phyloP scores from a whole-genome alignment of 37 sponge, comb jelly and placozoan genomes.

The Eunapius fragilis region DNA sequence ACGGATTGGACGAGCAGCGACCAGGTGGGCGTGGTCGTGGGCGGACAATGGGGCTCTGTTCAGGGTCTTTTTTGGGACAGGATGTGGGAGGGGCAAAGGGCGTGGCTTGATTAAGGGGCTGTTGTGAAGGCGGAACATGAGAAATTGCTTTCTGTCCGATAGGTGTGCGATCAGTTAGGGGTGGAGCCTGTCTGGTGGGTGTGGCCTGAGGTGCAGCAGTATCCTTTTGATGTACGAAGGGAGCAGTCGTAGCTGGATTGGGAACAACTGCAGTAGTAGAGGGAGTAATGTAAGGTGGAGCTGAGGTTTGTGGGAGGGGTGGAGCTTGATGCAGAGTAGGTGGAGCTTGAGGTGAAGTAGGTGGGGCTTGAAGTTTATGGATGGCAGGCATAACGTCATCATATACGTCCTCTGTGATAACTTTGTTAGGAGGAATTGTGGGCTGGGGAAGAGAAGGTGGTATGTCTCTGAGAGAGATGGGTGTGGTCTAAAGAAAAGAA shows the following conservation, averaged over 20 bases:
- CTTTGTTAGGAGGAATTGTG: neutral
- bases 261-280: neutral
- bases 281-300: neutral
- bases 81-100: neutral
- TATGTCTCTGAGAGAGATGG: neutral
- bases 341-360: neutral
- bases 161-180: no score
- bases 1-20: neutral
- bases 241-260: neutral
- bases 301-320: neutral
- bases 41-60: neutral
- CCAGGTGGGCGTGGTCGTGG: neutral
- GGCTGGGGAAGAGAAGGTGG: neutral
- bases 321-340: neutral
- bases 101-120: neutral
- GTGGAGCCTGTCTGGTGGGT: neutral
- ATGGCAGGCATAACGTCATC: neutral
- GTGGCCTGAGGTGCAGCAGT: neutral
- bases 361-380: neutral
- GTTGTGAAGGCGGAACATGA: no score
- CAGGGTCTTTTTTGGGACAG: neutral
- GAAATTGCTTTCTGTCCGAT: no score
- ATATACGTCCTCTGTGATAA: neutral
- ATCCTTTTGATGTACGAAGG: neutral
- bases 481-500: neutral